Evolutionary conservation across 2,797 vertebrate species (phyloP).

Genomic region (Propithecus deckenii): DNA sequence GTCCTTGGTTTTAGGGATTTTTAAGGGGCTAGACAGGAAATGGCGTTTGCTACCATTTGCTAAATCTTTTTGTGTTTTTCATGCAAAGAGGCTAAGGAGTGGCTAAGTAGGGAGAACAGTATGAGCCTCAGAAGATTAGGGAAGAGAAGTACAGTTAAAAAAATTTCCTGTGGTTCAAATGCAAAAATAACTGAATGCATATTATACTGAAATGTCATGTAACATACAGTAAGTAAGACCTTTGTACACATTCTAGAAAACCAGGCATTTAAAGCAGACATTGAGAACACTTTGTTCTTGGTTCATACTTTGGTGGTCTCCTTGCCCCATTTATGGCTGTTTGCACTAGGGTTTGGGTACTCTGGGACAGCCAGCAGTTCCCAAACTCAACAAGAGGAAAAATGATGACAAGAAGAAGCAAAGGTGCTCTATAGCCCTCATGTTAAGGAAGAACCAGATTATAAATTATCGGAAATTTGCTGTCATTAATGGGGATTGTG

Average conservation of each 20-base stretch:
- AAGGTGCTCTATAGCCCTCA: not conserved
- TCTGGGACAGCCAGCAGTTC: not conserved
- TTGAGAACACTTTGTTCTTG: not conserved
- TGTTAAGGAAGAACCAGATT: not conserved
- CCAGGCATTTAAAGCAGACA: not conserved
- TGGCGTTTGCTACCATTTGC: not conserved
- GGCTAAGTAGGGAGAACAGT: not conserved
- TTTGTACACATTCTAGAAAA: not conserved
- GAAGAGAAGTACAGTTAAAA: not conserved
- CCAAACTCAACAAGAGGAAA: not conserved
- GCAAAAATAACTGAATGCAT: not conserved
- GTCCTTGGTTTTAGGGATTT: not conserved
- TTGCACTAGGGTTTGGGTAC: not conserved
- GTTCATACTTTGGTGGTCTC: not conserved
- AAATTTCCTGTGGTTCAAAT: not conserved
- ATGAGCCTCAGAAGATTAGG: not conserved
- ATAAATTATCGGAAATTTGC: not conserved
- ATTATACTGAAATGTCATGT: not conserved
- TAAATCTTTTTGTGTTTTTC: slow-evolving; percentile 22
- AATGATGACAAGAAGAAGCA: not conserved
- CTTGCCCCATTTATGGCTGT: not conserved
- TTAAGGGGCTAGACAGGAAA: not conserved
- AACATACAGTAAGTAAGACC: not conserved
- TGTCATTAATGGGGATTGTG: not conserved
- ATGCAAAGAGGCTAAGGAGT: not conserved